Conservation (phyloP, 2,888 invertebrate genomes). For the Entomobrya proxima region DNA sequence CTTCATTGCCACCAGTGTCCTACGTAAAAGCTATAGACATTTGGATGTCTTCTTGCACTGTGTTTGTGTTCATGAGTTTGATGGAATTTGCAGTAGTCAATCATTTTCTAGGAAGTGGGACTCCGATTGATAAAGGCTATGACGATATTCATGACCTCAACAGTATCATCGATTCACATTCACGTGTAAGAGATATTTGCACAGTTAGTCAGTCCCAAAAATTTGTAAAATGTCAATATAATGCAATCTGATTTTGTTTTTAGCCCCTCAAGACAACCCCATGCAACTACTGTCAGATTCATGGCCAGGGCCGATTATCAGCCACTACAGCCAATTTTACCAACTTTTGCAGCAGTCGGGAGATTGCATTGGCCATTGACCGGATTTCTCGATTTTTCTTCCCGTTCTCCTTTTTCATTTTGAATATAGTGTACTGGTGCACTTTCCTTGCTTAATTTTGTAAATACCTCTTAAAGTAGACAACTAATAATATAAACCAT, state of each 20-base stretch:
- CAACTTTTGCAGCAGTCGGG: conserved; percentile 86
- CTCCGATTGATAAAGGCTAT: conserved; percentile 72
- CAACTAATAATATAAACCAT: not conserved
- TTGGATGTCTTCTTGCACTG: conserved; percentile 94
- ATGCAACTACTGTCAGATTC: conserved; percentile 73
- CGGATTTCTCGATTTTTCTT: conserved; percentile 92
- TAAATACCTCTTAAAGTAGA: not conserved
- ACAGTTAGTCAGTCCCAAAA: too few species aligned
- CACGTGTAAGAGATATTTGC: conserved; percentile 60
- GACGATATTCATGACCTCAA: conserved; percentile 71
- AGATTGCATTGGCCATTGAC: conserved; percentile 88
- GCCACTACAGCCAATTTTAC: conserved; percentile 88
- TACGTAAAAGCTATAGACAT: conserved; percentile 95
- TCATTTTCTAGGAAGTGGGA: conserved; percentile 88
- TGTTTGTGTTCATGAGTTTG: conserved; percentile 92
- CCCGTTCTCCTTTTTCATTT: conserved; percentile 91
- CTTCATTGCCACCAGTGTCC: conserved; percentile 91
- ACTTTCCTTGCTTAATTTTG: conserved; percentile 81
- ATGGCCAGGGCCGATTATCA: conserved; percentile 79
- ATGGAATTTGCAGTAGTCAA: conserved; percentile 95
- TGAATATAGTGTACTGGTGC: conserved; percentile 94
- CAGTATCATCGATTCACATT: conserved; percentile 65
- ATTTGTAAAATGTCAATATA: not conserved
- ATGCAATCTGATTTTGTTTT: conserved; percentile 6
- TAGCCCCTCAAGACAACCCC: conserved; percentile 70